A percentile compares a stretch with the other conserved stretches of the same genome.
Conservation (phyloP, 2,797 vertebrate species). For the Bradypodion ventrale region DNA sequence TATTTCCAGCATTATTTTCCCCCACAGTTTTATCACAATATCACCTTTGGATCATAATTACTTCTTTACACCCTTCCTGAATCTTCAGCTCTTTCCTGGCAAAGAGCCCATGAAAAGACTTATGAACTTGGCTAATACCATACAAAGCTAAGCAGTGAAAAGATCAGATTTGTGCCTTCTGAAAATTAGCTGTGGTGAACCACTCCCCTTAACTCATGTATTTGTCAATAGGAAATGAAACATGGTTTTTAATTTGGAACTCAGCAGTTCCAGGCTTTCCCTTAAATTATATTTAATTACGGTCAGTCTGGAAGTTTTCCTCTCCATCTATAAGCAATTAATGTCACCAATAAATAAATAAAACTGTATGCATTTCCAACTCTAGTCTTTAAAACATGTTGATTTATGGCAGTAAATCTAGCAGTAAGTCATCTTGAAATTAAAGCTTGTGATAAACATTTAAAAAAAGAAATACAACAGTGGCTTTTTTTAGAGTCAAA, state of each 20-base stretch:
- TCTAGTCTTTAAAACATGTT: conserved; percentile 39
- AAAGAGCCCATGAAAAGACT: conserved; percentile 35
- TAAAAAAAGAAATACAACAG: background rate
- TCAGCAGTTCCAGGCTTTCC: conserved; percentile 52
- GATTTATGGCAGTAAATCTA: background rate
- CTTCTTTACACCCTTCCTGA: background rate
- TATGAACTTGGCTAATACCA: conserved; percentile 35
- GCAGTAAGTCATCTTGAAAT: conserved; percentile 17
- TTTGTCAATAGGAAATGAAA: conserved; percentile 66
- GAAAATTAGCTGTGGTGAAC: conserved; percentile 45
- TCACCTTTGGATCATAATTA: background rate
- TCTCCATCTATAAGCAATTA: conserved; percentile 34
- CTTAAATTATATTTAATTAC: conserved; percentile 66
- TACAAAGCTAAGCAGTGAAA: conserved; percentile 49
- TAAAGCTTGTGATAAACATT: conserved; percentile 12
- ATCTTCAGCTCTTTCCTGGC: background rate
- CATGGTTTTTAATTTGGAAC: conserved; percentile 57
- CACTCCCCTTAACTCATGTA: conserved; percentile 42
- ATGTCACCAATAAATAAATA: conserved; percentile 46
- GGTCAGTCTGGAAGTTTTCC: conserved; percentile 56
- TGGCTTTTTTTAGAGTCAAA: conserved; percentile 22
- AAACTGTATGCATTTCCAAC: conserved; percentile 43
- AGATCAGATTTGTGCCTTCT: conserved; percentile 52
- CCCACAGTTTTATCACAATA: background rate
- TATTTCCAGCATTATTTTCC: background rate